Evolutionary conservation across 2,113 vertebrate genomes (phyloP), one percentile per base, ranked within the genome.

Genomic region (Hepsetus odoe): DNA sequence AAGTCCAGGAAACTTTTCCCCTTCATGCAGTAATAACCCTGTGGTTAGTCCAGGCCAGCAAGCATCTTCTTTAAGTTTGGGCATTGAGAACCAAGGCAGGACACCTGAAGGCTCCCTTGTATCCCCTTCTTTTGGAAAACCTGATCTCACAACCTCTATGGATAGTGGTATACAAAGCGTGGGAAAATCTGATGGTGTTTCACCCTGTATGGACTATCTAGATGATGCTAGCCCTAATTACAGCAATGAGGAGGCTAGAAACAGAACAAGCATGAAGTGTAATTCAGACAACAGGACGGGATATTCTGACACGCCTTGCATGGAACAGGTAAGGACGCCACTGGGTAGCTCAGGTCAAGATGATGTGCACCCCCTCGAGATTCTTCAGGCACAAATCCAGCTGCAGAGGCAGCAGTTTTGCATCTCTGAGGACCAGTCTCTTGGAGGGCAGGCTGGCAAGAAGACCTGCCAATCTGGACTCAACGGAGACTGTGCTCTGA

Each of bases 351-450:
- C 95, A 0, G 94, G 93, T 56, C 95, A 96, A 82, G 97, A 99
- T 0, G 98, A 99, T 91, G 95, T 99, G 83, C 98, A 98, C 83
- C 98, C 98, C 64, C 91, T 98, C 89, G 98, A 98, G 93, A 99
- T 99, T 84, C 96, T 99, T 79, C 98, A 99, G 92, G 98, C 98
- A 32, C 98, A 99, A 93, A 99, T 99, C 87, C 98, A 99, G 93
- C 95, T 99, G 11, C 98, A 99, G 92, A 92, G 98, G 79, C 97
- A 99, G 90, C 98, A 99, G 91, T 98, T 99, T 92, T 98, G 98
- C 93, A 99, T 99, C 94, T 98, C 98, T 0, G 98, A 99, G 89
- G 97, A 98, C 91, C 98, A 98, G 91, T 96, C 98, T 5, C 89
- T 98, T 90, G 96, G 96, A 86, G 94, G 96, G 87, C 97, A 98